phyloP scores from a whole-genome alignment of 2,888 invertebrate genomes.

The Antheraea yamamai region DNA sequence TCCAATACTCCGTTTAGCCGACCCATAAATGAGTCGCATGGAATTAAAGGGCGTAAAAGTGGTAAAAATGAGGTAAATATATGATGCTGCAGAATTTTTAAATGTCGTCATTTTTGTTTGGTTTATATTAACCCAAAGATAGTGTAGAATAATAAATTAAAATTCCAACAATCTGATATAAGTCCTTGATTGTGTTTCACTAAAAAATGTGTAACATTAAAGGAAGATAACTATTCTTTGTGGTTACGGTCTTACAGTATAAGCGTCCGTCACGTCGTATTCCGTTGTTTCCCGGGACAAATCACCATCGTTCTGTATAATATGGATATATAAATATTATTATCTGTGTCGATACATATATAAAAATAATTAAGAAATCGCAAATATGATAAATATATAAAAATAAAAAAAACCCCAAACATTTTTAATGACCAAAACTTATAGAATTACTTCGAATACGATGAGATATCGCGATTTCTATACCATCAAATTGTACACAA shows the following conservation, averaged over 20 bases:
- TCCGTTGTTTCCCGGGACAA: constrained; percentile 50
- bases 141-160: constrained; percentile 3
- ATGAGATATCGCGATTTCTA: too few species aligned
- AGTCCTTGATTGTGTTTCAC: neutral
- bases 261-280: constrained; percentile 26
- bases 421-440: neutral
- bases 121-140: too few species aligned
- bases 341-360: neutral
- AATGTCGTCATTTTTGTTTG: too few species aligned
- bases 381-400: neutral
- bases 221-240: constrained; percentile 36
- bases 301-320: constrained; percentile 67
- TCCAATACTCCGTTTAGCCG: too few species aligned
- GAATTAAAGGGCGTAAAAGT: too few species aligned
- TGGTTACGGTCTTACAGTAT: constrained; percentile 49
- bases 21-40: too few species aligned
- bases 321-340: constrained; percentile 16
- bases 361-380: neutral
- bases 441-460: neutral
- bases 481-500: too few species aligned
- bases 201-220: constrained; percentile 32
- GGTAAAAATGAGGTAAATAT: too few species aligned
- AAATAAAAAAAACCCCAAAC: neutral
- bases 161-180: neutral
- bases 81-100: too few species aligned